Evolutionary conservation across 2,888 invertebrate genomes (phyloP).

Genomic region (Phania funesta): DNA sequence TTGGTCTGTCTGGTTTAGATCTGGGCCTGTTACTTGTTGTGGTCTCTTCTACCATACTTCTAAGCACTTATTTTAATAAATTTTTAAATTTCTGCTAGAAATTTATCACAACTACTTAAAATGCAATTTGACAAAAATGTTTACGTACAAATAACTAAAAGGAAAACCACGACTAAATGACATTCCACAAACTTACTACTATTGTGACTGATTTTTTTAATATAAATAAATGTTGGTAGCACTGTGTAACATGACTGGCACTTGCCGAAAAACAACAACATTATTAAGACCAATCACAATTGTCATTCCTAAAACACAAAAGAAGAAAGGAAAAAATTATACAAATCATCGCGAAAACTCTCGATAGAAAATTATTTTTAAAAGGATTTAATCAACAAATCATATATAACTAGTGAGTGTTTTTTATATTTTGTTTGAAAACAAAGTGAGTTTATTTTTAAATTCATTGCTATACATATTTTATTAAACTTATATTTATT

Average conservation of each 20-base stretch:
- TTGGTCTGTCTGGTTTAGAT: slow-evolving; percentile 82
- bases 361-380: slow-evolving; percentile 46
- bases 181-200: background rate
- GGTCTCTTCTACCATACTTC: slow-evolving; percentile 77
- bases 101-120: slow-evolving; percentile 33
- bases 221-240: slow-evolving; percentile 67
- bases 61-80: slow-evolving; percentile 52
- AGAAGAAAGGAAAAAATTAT: slow-evolving; percentile 67
- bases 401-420: slow-evolving; percentile 13
- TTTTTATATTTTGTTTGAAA: slow-evolving; percentile 19
- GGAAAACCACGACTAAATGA: slow-evolving; percentile 16
- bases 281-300: slow-evolving; percentile 43
- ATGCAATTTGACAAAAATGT: slow-evolving; percentile 37
- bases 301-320: slow-evolving; percentile 70
- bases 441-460: slow-evolving; percentile 40
- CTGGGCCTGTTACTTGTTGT: slow-evolving; percentile 75
- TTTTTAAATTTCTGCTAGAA: slow-evolving; percentile 32
- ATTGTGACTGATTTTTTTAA: slow-evolving; percentile 11
- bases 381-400: slow-evolving; percentile 30
- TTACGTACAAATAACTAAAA: slow-evolving; percentile 48
- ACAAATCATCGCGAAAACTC: slow-evolving; percentile 68
- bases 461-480: background rate
- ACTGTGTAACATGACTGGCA: slow-evolving; percentile 78
- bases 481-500: background rate
- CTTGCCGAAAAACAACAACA: slow-evolving; percentile 67